Evolutionary conservation across 1,140 invertebrate species (phyloP).

Genomic region (Phthorimaea operculella): DNA sequence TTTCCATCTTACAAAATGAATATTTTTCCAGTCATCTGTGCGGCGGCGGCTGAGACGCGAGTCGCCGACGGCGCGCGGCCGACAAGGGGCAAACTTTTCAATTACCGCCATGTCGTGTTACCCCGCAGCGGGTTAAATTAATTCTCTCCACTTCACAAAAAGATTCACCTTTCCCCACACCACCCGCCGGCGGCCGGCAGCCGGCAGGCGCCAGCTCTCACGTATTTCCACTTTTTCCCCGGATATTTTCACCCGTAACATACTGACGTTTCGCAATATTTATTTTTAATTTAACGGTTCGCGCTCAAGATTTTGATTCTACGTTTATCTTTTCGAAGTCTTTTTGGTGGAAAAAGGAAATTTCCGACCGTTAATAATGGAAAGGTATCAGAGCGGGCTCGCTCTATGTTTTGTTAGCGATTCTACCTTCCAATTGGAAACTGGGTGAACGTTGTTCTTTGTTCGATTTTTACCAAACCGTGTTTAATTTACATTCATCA

Average conservation of each 20-base stretch:
- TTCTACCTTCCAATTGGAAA: neutral
- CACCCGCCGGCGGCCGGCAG: conserved; percentile 32
- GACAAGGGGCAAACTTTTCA: conserved; percentile 68
- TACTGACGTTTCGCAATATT: conserved; percentile 69
- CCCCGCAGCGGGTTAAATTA: conserved; percentile 69
- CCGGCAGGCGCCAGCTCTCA: conserved; percentile 38
- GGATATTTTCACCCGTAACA: conserved; percentile 57
- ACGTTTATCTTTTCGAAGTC: conserved; percentile 47
- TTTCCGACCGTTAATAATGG: conserved; percentile 45
- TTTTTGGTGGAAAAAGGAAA: conserved; percentile 47
- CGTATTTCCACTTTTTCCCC: conserved; percentile 47
- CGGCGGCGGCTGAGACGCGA: conserved; percentile 24
- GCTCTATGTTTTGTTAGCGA: neutral
- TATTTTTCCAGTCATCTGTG: conserved; percentile 23
- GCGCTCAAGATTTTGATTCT: conserved; percentile 53
- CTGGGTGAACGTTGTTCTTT: neutral
- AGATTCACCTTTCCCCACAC: conserved; percentile 62
- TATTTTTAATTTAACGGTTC: conserved; percentile 67
- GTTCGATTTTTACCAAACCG: neutral
- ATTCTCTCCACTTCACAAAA: conserved; percentile 69
- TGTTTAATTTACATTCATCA: neutral
- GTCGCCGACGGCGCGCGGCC: conserved; percentile 28
- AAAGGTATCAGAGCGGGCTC: conserved; percentile 8
- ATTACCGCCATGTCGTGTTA: conserved; percentile 69
- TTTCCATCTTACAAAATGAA: neutral